Evolutionary conservation across 2,113 vertebrate species (phyloP), one percentile per base, ranked within the genome.

Genomic region (Xenopus laevis): DNA sequence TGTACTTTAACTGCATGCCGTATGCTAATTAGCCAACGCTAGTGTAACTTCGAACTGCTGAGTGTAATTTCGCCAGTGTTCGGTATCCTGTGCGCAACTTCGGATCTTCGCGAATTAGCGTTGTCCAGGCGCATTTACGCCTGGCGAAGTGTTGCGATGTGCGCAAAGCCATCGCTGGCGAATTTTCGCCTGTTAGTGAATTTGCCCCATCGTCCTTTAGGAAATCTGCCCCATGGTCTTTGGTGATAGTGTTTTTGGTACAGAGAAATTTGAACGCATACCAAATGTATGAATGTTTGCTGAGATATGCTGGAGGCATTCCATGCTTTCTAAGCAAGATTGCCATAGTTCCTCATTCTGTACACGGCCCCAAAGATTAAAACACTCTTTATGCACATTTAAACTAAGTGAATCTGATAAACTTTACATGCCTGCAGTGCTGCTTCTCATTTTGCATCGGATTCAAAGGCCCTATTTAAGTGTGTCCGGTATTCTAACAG

Each of bases 351-450:
- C 73, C 47, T 77, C 57, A 77, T 77, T 77, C 74, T 18, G 18
- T 57, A 59, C 74, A 77, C 74, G 50, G 60, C 66, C 13, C 70
- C 74, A 77, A 77, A 77, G 74, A 77, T 77, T 77, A 77, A 77
- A 77, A 77, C 59, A 77, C 74, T 77, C 64, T 70, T 77, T 77
- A 77, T 77, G 74, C 74, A 77, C 74, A 77, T 77, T 77, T 77
- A 77, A 70, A 77, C 66, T 77, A 77, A 70, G 74, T 77, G 74
- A 77, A 77, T 77, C 74, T 59, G 64, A 70, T 77, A 77, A 59
- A 70, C 67, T 77, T 77, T 70, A 70, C 66, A 64, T 47, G 60
- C 74, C 45, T 69, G 65, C 66, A 74, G 64, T 27, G 40, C 64
- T 67, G 53, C 55, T 74, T 74, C 68, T 65, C 64, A 74, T 74